These are phyloP conservation scores for Drosophila histrio DNA, from an alignment of 2,888 invertebrate genomes.

Conservation along the genomic window DNA sequence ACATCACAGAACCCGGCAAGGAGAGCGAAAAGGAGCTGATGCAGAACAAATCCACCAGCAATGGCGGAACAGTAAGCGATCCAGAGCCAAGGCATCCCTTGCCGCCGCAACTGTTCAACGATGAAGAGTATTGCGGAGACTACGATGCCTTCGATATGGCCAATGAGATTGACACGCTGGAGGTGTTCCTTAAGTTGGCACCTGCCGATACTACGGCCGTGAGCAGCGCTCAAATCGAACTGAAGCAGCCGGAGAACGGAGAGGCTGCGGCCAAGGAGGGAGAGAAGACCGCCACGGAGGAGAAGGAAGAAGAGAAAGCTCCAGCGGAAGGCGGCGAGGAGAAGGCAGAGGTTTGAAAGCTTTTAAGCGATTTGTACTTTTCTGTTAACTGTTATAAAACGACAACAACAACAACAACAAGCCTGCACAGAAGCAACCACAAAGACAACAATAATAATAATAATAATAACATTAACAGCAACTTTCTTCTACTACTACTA, in stretches of 20 bases:
- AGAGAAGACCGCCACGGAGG: conserved; percentile 58
- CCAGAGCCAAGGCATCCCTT: conserved; percentile 91
- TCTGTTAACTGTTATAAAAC: conserved; percentile 71
- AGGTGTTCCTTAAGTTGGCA: conserved; percentile 92
- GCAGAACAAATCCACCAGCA: conserved; percentile 93
- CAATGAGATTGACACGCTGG: conserved; percentile 95
- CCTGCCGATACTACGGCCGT: conserved; percentile 85
- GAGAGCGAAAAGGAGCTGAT: conserved; percentile 95
- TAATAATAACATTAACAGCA: conserved; percentile 56
- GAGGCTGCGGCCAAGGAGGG: conserved; percentile 74
- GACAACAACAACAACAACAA: conserved; percentile 50
- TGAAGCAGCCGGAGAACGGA: conserved; percentile 82
- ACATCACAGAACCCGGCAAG: conserved; percentile 96
- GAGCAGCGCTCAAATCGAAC: conserved; percentile 85
- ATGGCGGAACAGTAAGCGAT: conserved; percentile 90
- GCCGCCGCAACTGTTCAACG: conserved; percentile 98
- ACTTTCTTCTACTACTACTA: conserved; percentile 50
- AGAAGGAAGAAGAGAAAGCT: conserved; percentile 48
- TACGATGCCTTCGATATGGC: conserved; percentile 96
- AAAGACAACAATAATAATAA: conserved; percentile 54
- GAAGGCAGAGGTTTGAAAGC: conserved; percentile 66
- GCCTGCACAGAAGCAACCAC: conserved; percentile 57
- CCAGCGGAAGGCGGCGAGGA: conserved; percentile 47
- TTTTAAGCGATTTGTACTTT: conserved; percentile 66
- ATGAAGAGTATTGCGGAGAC: conserved; percentile 94